A percentile compares a stretch with the other conserved stretches of the same genome.
phyloP scores from a whole-genome alignment of 2,888 invertebrate species.

The Chydorus sphaericus region DNA sequence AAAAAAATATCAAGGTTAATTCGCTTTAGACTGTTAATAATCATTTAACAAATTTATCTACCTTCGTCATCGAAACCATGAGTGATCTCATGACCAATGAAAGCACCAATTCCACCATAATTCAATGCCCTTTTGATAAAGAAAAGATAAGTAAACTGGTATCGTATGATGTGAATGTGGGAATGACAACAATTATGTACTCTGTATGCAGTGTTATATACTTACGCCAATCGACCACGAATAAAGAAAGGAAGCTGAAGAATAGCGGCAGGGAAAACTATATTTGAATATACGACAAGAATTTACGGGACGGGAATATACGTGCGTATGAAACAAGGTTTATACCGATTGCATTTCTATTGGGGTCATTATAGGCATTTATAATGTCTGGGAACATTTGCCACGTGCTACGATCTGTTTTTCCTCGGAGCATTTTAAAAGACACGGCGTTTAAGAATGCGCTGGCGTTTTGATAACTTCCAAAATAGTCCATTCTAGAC shows the following conservation, averaged over 20 bases:
- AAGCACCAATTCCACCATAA: constrained; percentile 33
- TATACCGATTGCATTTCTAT: constrained; percentile 39
- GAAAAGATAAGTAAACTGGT: constrained; percentile 12
- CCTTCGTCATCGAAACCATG: constrained; percentile 29
- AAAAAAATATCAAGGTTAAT: too few species aligned
- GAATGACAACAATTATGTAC: neutral
- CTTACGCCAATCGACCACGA: constrained; percentile 19
- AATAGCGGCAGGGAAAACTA: constrained; percentile 39
- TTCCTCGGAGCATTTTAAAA: too few species aligned
- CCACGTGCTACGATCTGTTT: too few species aligned
- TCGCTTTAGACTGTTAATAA: neutral
- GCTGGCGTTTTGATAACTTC: too few species aligned
- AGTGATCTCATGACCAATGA: constrained; percentile 35
- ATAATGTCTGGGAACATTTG: too few species aligned
- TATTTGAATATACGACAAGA: too few species aligned
- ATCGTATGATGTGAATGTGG: neutral
- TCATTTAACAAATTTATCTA: neutral
- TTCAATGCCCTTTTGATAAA: constrained; percentile 30
- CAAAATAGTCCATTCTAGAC: too few species aligned
- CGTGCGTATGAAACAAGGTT: too few species aligned
- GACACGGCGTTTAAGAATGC: too few species aligned
- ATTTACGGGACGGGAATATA: too few species aligned
- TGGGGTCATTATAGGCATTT: constrained; percentile 40
- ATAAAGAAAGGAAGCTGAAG: constrained; percentile 38
- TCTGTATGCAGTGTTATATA: neutral